Evolutionary conservation across 2,797 vertebrate genomes (phyloP).

Genomic region (Lates japonicus): DNA sequence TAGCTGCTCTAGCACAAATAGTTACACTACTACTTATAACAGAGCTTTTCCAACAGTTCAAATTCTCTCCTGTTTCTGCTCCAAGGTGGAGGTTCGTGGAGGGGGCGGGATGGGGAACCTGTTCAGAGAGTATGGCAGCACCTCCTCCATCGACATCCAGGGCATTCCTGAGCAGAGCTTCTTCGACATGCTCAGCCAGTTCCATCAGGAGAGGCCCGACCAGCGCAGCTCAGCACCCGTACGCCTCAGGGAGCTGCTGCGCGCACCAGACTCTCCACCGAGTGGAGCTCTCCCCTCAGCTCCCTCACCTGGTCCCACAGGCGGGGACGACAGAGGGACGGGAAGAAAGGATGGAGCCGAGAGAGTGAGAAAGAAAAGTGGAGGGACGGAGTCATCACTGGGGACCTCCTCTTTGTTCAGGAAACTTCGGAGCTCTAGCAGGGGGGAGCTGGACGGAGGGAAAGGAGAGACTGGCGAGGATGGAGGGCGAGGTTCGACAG

Average conservation of each 20-base stretch:
- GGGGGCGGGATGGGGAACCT: conserved; percentile 80
- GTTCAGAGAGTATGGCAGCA: conserved; percentile 95
- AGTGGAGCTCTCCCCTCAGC: conserved; percentile 58
- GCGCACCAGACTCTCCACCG: conserved; percentile 58
- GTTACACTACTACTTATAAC: neutral
- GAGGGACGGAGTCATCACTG: conserved; percentile 88
- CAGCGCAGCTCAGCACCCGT: conserved; percentile 78
- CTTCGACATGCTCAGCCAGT: conserved; percentile 92
- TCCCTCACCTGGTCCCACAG: conserved; percentile 66
- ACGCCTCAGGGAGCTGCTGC: conserved; percentile 83
- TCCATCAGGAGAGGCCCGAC: conserved; percentile 88
- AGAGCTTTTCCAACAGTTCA: neutral
- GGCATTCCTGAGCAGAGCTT: conserved; percentile 93
- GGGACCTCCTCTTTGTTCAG: conserved; percentile 91
- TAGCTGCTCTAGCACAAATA: neutral
- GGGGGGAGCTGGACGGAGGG: conserved; percentile 83
- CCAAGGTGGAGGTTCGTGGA: conserved; percentile 77
- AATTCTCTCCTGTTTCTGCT: conserved; percentile 7
- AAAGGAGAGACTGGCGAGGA: conserved; percentile 84
- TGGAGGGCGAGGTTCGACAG: conserved; percentile 57
- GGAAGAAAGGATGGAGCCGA: conserved; percentile 82
- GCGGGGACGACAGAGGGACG: conserved; percentile 69
- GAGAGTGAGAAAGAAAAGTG: conserved; percentile 87
- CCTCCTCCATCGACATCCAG: conserved; percentile 95
- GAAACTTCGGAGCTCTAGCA: conserved; percentile 88